Percentiles rank a stretch among this genome's conserved stretches.
These are phyloP conservation scores for Anguilla pacifica DNA, from an alignment of 2,797 vertebrate species.

Conservation along the genomic window DNA sequence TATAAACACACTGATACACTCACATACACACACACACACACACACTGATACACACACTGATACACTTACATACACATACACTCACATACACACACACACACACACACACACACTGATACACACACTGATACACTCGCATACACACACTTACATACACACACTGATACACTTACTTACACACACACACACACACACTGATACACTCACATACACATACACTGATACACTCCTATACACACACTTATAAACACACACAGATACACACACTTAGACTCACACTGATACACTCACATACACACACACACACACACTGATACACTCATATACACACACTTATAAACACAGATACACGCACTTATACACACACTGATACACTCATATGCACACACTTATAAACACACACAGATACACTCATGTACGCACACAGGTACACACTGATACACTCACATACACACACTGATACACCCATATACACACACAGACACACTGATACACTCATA, in stretches of 20 bases:
- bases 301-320: too few relatives aligned
- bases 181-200: background rate
- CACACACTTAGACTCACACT: constrained; percentile 12
- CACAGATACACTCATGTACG: too few relatives aligned
- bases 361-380: constrained; percentile 37
- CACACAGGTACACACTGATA: too few relatives aligned
- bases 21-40: background rate
- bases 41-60: constrained; percentile 29
- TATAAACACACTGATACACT: too few relatives aligned
- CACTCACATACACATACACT: constrained; percentile 17
- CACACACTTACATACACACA: background rate
- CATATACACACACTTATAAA: too few relatives aligned
- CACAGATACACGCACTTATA: constrained; percentile 1
- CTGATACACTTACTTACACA: too few relatives aligned
- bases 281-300: too few relatives aligned
- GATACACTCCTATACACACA: constrained; percentile 37
- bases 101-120: too few relatives aligned
- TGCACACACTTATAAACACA: background rate
- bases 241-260: background rate
- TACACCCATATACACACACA: background rate
- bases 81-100: background rate
- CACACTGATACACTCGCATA: constrained; percentile 26
- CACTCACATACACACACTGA: background rate
- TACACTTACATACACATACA: constrained; percentile 43
- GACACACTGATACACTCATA: background rate